A percentile compares a stretch with the other conserved stretches of the same genome.
Conservation (phyloP, 2,113 vertebrate genomes). For the Tachysurus fulvidraco region DNA sequence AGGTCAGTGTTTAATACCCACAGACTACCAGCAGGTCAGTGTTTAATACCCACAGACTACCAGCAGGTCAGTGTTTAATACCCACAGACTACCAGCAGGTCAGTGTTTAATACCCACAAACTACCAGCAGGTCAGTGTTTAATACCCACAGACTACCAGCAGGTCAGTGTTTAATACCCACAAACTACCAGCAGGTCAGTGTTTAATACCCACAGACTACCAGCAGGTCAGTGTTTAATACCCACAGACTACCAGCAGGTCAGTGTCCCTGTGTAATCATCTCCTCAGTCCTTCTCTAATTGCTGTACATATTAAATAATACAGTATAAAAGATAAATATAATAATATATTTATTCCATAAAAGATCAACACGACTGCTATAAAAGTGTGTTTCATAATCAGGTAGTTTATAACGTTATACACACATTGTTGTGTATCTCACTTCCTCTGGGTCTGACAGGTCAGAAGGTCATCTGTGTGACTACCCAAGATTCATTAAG, state of each 20-base stretch:
- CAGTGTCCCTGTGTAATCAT: neutral
- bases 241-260: neutral
- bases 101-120: neutral
- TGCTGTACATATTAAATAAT: no score
- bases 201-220: neutral
- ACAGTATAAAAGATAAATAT: no score
- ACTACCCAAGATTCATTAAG: conserved; percentile 46
- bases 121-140: neutral
- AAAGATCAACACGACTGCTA: no score
- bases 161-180: neutral
- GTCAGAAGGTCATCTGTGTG: conserved; percentile 40
- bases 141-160: neutral
- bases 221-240: neutral
- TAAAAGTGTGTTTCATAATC: neutral
- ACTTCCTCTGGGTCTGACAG: neutral
- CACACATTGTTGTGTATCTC: neutral
- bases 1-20: neutral
- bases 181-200: neutral
- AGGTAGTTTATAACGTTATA: neutral
- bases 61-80: neutral
- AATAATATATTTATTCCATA: neutral
- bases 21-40: neutral
- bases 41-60: neutral
- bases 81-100: neutral
- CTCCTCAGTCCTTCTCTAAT: no score